phyloP scores from a whole-genome alignment of 2,888 invertebrate species.

The Autographa gamma region DNA sequence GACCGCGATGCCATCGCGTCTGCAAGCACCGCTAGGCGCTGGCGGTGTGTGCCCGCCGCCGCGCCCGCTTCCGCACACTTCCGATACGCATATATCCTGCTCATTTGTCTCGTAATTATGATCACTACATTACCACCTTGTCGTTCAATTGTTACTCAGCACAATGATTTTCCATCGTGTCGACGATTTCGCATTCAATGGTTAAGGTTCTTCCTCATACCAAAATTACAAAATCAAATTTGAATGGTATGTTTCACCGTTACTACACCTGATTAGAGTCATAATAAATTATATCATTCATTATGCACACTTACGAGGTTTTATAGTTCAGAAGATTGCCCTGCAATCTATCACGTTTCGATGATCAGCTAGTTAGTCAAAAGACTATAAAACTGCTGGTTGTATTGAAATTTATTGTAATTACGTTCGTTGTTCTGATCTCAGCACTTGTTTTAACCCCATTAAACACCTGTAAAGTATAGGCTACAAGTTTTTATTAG shows the following conservation, averaged over 20 bases:
- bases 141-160: too few relatives aligned
- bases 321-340: slow-evolving; percentile 4
- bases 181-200: too few relatives aligned
- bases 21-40: slow-evolving; percentile 80
- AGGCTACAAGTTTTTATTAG: not conserved
- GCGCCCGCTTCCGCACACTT: slow-evolving; percentile 57
- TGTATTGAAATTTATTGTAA: slow-evolving; percentile 4
- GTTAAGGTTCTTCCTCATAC: not conserved
- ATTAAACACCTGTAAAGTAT: slow-evolving; percentile 4
- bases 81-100: slow-evolving; percentile 48
- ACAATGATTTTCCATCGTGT: too few relatives aligned
- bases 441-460: slow-evolving; percentile 4
- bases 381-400: slow-evolving; percentile 3
- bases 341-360: slow-evolving; percentile 1
- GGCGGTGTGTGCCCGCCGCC: slow-evolving; percentile 61
- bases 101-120: not conserved
- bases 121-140: not conserved
- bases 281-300: not conserved
- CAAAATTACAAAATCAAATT: not conserved
- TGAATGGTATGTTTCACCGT: not conserved
- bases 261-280: not conserved
- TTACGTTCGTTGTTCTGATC: slow-evolving; percentile 1
- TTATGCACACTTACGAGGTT: slow-evolving; percentile 1
- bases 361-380: slow-evolving; percentile 4
- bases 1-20: slow-evolving; percentile 85